Base-by-base conservation (phyloP, 2,888 invertebrate species). In the Orthosia gothica region DNA sequence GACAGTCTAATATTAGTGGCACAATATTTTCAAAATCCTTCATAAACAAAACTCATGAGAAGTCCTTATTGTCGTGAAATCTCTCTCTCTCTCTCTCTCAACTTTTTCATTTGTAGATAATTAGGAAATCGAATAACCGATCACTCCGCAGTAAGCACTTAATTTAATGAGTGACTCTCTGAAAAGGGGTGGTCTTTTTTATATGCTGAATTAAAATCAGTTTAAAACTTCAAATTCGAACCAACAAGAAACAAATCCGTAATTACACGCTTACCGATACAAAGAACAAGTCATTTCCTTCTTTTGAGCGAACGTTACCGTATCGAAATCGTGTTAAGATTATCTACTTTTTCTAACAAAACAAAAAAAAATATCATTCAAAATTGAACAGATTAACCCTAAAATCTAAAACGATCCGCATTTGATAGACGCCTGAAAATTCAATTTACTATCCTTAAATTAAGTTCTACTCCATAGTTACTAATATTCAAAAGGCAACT, bases 221-320 rank as follows among this genome's bases (percentile, higher is more conserved):
- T 76, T 81, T 72, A 79, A 75, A 89, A 90, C 88, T 87, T 87
- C 70, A 81, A 79, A 54, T 75, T 86, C 79, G 83, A 92, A 91
- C 93, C 90, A 93, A 93, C 89, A 87, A 89, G 89, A 92, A 94
- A 92, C 91, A 90, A 87, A 91, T 91, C 88, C 86, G 86, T 88
- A 90, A 95, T 95, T 95, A 93, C 92, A 94, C 92, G 94, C 89
- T 89, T 79, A 85, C 87, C 83, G 85, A 88, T 90, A 86, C 85
- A 92, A 92, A 91, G 86, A 84, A 83, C 91, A 81, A 92, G 93
- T 95, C 93, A 95, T 93, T 95, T 95, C 95, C 95, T 94, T 87
- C 89, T 85, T 89, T 89, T 88, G 87, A 89, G 79, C 77, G 86
- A 84, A 70, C 82, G 86, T 78, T 84, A 89, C 89, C 92, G 89